Evolutionary conservation across 2,113 vertebrate species (phyloP), one percentile per base, ranked within the genome.

Genomic region (Rhagologus leucostigma): DNA sequence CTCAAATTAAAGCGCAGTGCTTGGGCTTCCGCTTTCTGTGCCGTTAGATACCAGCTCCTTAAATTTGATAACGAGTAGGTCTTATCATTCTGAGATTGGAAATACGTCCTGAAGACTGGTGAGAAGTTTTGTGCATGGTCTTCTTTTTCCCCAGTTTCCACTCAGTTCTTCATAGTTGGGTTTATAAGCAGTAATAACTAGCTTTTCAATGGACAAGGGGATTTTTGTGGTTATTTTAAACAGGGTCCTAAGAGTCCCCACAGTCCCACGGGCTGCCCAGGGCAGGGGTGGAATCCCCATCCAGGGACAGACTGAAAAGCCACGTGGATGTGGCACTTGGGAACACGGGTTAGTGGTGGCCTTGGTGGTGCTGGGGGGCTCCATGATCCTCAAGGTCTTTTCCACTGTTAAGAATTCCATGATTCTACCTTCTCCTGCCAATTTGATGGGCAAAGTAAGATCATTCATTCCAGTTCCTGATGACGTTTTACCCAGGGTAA

Each of bases 171-270:
- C 30, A 2, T 13, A 1, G 11, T 39, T 41, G 79, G 42, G 23
- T 84, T 35, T 56, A 10, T 9, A 11, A 64, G 37, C 9, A 16
- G 0, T 9, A 39, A 16, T 50, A 32, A 6, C 29, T 84, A 0
- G 0, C 2, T 29, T 49, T 77, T 37, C 24, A 18, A 53, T 8
- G 37, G 30, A 1, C 5, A 3, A 5, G 23, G 10, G 27, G 16
- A 1, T 29, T 84, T 87, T 2, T 16, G 13, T 26, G 71, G 32
- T 44, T 76, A 4, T 68, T 80, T 55, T 4, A 42, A 47, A 42
- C 10, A 12, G 44, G 39, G 37, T 69, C 12, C 22, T 3, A 2
- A 6, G 56, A 13, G 13, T 16, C 16, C 46, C 13, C 4, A 5
- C 13, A 13, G n/a, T 33, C 60, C 44, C 50, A 2, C 21, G 50